Evolutionary conservation across 2,888 invertebrate genomes (phyloP), one percentile per base, ranked within the genome.

Genomic region (Oscheius sp.): DNA sequence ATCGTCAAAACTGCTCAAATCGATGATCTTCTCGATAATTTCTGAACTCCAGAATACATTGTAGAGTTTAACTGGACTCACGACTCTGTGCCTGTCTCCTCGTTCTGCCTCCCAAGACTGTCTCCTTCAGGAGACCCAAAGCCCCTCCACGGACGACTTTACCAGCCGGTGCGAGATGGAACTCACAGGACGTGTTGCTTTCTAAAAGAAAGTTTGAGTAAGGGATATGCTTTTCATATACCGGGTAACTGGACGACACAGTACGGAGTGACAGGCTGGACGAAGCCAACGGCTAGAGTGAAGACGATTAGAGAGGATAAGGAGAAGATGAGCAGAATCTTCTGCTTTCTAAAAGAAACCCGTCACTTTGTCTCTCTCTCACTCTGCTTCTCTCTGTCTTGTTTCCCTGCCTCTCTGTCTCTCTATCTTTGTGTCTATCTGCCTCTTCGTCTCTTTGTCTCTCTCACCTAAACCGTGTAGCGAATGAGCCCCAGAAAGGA

Each of bases 401-500:
- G 42, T 42, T 7, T 42, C 4, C 7, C 42, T 21, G 21, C 21
- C 21, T 21, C 21, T 7, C 42, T 42, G 42, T 42, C 42, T 42
- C 42, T 42, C 4, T 42, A 3, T 42, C 42, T 42, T 7, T 5
- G 21, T 42, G 42, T 42, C 42, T 42, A 7, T 42, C 42, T n/a
- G n/a, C n/a, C n/a, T n/a, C n/a, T 7, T 7, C 7, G 42, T 42
- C 42, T 42, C 42, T 42, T 3, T 42, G 4, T 42, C 42, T 42
- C 42, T 5, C 42, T 42, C 74, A 86, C 77, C 86, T 78, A 74
- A 87, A 93, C 92, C 93, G 92, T 89, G 98, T 96, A 37, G 97
- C 97, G 85, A 96, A 92, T 72, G 94, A 94, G 68, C 96, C 96
- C 98, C 98, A 99, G 90, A 99, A 96, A 0, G 98, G 99, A 1